These are phyloP conservation scores for Lateolabrax maculatus DNA, from an alignment of 2,797 vertebrate species.

Conservation along the genomic window DNA sequence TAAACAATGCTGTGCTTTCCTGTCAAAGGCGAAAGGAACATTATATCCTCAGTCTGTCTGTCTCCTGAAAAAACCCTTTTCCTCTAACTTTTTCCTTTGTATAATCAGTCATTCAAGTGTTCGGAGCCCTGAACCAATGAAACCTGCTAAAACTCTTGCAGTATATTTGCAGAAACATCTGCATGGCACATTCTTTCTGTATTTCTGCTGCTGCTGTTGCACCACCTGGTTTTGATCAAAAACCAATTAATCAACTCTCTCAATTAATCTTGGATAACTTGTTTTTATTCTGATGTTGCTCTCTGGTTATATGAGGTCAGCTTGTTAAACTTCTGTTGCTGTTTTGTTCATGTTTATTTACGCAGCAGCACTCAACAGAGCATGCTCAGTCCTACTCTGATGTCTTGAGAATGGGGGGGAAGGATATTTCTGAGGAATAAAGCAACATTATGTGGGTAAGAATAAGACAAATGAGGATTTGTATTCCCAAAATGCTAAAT, in stretches of 20 bases:
- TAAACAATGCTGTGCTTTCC: slow-evolving; percentile 69
- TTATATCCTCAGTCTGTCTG: slow-evolving; percentile 30
- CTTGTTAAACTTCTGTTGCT: slow-evolving; percentile 35
- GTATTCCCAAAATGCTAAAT: no score
- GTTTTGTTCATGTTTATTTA: slow-evolving; percentile 28
- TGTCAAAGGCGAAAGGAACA: slow-evolving; percentile 38
- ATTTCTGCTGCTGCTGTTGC: neutral
- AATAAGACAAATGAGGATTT: neutral
- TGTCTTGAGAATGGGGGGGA: neutral
- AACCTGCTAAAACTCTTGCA: slow-evolving; percentile 1
- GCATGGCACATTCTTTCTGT: neutral
- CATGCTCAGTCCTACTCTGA: neutral
- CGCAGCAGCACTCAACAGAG: neutral
- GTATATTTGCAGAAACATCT: slow-evolving; percentile 7
- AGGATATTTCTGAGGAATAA: neutral
- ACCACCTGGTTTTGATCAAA: neutral
- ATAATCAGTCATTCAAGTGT: slow-evolving; percentile 6
- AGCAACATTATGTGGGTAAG: neutral
- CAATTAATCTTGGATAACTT: slow-evolving; percentile 16
- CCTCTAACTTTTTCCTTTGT: slow-evolving; percentile 2
- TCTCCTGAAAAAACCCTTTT: neutral
- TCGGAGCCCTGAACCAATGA: neutral
- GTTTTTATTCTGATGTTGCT: slow-evolving; percentile 15
- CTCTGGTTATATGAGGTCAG: slow-evolving; percentile 17
- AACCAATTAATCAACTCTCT: no score